These are phyloP conservation scores for Aquatica leii DNA, from an alignment of 2,888 invertebrate genomes.

Conservation along the genomic window DNA sequence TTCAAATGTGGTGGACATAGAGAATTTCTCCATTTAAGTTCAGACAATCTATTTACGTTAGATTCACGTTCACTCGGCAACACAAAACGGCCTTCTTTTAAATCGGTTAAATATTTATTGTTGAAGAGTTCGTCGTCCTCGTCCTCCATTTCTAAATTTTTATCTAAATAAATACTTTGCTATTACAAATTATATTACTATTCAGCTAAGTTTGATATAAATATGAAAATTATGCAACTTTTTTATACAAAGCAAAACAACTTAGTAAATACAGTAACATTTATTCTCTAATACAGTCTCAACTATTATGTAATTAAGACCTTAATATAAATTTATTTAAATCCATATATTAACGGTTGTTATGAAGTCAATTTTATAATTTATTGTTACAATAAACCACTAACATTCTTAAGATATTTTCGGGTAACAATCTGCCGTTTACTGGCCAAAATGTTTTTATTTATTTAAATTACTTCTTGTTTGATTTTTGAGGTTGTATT, in stretches of 20 bases:
- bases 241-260: not conserved
- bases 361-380: no score
- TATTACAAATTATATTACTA: not conserved
- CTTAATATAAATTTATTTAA: no score
- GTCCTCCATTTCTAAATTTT: slow-evolving; percentile 77
- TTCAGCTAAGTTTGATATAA: not conserved
- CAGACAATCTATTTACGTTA: slow-evolving; percentile 66
- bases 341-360: no score
- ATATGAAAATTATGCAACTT: not conserved
- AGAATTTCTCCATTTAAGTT: slow-evolving; percentile 82
- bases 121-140: slow-evolving; percentile 88
- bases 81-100: slow-evolving; percentile 67
- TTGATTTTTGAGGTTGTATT: no score
- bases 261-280: no score
- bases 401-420: no score
- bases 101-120: slow-evolving; percentile 76
- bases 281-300: no score
- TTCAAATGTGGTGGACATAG: slow-evolving; percentile 85
- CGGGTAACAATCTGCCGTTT: no score
- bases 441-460: no score
- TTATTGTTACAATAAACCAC: no score
- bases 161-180: slow-evolving; percentile 42
- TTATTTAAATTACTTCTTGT: no score
- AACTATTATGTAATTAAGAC: no score
- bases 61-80: slow-evolving; percentile 49